phyloP scores from a whole-genome alignment of 2,113 vertebrate species.

The Thermophis baileyi region DNA sequence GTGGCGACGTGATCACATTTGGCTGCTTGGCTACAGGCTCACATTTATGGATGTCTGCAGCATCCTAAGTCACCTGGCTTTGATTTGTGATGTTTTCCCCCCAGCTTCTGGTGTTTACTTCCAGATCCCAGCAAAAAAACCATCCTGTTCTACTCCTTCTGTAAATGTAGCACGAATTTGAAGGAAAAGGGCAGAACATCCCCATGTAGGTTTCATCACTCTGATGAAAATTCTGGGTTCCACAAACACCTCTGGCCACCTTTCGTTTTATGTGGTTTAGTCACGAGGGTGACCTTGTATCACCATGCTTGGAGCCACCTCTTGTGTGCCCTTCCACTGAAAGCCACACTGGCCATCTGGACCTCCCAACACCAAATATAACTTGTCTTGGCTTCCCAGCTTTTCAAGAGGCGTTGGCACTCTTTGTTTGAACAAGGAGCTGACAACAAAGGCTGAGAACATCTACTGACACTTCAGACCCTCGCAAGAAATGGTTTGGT shows the following conservation, averaged over 20 bases:
- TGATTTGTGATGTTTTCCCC: no score
- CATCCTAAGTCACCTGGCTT: background rate
- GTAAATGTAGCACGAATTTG: background rate
- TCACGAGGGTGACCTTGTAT: background rate
- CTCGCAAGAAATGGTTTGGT: background rate
- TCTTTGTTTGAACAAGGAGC: background rate
- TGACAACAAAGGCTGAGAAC: constrained; percentile 11
- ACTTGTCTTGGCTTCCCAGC: background rate
- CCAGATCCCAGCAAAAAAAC: background rate
- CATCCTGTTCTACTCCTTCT: background rate
- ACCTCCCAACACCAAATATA: background rate
- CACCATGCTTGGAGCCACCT: background rate
- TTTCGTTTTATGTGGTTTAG: background rate
- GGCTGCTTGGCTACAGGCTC: no score
- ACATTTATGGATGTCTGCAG: no score
- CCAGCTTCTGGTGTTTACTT: background rate
- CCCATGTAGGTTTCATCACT: background rate
- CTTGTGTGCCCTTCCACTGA: background rate
- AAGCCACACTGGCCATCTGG: background rate
- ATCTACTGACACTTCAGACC: constrained; percentile 15
- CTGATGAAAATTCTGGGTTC: background rate
- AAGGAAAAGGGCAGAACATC: background rate
- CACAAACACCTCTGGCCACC: background rate
- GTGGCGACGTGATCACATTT: background rate
- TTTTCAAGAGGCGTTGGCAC: background rate